These are phyloP conservation scores for Petrocephalus microphthalmus DNA, from an alignment of 2,113 vertebrate genomes.

Conservation along the genomic window DNA sequence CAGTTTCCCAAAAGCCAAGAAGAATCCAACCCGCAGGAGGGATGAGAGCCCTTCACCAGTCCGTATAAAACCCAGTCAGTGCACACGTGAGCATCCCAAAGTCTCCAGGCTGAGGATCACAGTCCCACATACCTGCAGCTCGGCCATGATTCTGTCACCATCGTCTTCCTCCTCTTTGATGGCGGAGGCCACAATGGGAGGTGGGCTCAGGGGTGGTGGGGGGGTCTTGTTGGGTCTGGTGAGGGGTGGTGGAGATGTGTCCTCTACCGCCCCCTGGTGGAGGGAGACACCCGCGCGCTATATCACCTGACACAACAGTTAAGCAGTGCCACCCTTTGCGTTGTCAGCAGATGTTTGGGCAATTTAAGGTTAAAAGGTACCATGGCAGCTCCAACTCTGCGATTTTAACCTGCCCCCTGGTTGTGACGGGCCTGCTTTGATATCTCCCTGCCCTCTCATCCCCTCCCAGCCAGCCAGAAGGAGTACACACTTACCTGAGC, in stretches of 20 bases:
- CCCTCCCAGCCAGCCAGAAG: neutral
- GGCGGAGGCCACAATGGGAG: constrained; percentile 50
- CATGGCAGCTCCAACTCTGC: neutral
- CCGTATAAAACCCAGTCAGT: neutral
- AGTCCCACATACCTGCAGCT: constrained; percentile 77
- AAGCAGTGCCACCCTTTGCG: neutral
- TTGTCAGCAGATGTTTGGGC: neutral
- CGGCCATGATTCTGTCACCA: constrained; percentile 90
- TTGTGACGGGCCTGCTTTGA: neutral
- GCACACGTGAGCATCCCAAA: neutral
- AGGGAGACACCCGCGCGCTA: neutral
- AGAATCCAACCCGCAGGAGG: neutral
- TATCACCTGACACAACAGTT: neutral
- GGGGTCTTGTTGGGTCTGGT: constrained; percentile 51
- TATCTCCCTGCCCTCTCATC: neutral
- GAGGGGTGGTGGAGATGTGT: constrained; percentile 55
- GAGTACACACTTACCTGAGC: constrained; percentile 61
- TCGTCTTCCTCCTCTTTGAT: constrained; percentile 72
- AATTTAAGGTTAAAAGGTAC: neutral
- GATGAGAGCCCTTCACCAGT: neutral
- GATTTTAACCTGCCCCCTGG: neutral
- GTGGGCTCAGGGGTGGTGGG: constrained; percentile 50
- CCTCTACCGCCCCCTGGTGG: constrained; percentile 60
- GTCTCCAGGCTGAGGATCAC: neutral
- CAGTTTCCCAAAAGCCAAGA: neutral